Base-by-base conservation (phyloP, 2,113 vertebrate species). In the Myrmophylax atrothorax region DNA sequence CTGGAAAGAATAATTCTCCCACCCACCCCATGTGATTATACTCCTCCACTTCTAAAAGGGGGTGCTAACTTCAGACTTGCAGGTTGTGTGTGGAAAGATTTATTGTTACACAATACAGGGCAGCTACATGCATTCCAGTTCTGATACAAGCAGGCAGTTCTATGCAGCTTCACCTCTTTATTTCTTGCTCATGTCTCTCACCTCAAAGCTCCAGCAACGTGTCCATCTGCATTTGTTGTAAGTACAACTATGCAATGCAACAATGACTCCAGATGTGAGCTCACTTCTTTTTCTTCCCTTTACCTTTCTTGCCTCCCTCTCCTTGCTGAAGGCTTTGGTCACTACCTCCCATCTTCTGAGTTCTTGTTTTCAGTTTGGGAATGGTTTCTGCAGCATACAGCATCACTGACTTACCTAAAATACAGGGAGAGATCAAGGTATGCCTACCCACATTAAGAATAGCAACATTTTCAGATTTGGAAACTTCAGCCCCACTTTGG, bases 201-300 rank as follows among this genome's bases (percentile, higher is more conserved):
- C 40, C 88, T 93, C 42, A 31, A 69, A 67, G 35, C 37, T 55
- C 63, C 42, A 47, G 44, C n/a, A 33, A 49, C 4, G 10, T 31
- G 46, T 96, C 74, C 55, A 66, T 66, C 77, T 72, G 26, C 4
- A 40, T 42, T 49, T 49, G 47, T 63, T 12, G 0, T 25, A 81
- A 62, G 78, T 11, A 88, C 59, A 66, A 44, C n/a, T 50, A n/a
- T 7, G 29, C 1, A 4, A 89, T 5, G 14, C 49, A 69, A 69
- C 18, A 31, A 46, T 3, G 4, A 69, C 20, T 75, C 59, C 70
- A 60, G 49, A 9, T 2, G 7, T 7, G 8, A 46, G 31, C 23
- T 98, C 94, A 98, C 87, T 98, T 98, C 95, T 99, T 99, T 98
- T 99, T 99, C 98, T 99, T 99, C 64, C 99, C 99, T 98, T 99